Base-by-base conservation (phyloP, 1,140 invertebrate genomes). In the Centruroides vittatus region DNA sequence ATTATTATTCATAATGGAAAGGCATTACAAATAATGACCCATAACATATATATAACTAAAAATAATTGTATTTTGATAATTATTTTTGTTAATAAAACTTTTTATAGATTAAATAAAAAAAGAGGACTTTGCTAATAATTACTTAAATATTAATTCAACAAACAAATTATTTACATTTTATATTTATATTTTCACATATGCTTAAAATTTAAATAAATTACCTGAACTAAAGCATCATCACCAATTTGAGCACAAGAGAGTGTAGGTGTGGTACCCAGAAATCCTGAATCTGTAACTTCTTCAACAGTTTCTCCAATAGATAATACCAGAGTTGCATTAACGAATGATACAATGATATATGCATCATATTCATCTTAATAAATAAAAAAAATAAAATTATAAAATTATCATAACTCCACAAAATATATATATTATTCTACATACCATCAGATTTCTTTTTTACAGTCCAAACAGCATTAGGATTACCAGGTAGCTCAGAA, bases 311-410 rank as follows among this genome's bases (percentile, higher is more conserved):
- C 97, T 65, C 97, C 97, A 74, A 99, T 99, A 65, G 93, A 97
- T 66, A 99, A 81, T 61, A 99, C 96, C 66, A 99, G 81, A 36
- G 97, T 99, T 61, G 97, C 97, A 78, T 99, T 99, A 49, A 98
- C 88, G 84, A 99, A 99, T 52, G 96, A 99, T 65, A 99, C 97
- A 74, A 99, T 95, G 80, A 99, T 99, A 79, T 99, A 99, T 52
- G 96, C 91, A 84, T 99, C 97, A 82, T 82, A 98, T 73, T 94
- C 88, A 79, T 97, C 41, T 41, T 5, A 41, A 41, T 23, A 23
- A 1, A 41, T 47, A 55, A 41, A 52, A 34, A n/a, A 61, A 62
- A 46, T 12, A 47, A 59, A 51, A 12, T 47, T 60, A 48, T 55
- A 47, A 53, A 60, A 52, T 59, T 35, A 59, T 47, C 54, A 48